phyloP scores from a whole-genome alignment of 2,113 vertebrate genomes.

The Pelecanoides urinatrix region DNA sequence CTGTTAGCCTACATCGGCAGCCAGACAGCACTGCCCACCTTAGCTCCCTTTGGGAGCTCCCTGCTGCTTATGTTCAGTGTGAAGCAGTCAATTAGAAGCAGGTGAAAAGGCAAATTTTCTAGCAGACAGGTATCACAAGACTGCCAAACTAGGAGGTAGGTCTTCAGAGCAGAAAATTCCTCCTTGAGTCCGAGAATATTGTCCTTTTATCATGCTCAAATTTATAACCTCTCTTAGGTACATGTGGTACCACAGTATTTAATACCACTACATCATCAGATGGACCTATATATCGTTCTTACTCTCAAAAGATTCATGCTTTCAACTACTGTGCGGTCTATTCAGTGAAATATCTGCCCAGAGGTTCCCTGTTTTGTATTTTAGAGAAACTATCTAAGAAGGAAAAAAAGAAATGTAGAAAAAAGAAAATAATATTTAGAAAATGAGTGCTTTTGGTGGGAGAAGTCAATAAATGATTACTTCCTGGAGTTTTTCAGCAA shows the following conservation, averaged over 20 bases:
- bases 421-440: not conserved
- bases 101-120: slow-evolving; percentile 11
- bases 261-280: not conserved
- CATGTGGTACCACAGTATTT: not conserved
- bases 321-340: not conserved
- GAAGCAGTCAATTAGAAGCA: slow-evolving; percentile 24
- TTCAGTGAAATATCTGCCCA: not conserved
- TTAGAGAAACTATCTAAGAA: not conserved
- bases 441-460: not conserved
- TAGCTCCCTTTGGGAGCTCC: not conserved
- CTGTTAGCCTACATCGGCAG: not conserved
- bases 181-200: not conserved
- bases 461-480: not conserved
- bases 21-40: not conserved
- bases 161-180: not conserved
- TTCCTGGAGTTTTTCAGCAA: not conserved
- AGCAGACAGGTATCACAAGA: not conserved
- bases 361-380: not conserved
- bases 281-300: not conserved
- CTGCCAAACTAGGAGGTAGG: not conserved
- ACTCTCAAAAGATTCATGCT: not conserved
- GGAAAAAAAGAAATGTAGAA: not conserved
- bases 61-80: not conserved
- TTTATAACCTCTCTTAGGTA: not conserved
- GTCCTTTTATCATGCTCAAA: not conserved